Conservation (phyloP, 1,140 invertebrate genomes). For the Orius laevigatus region DNA sequence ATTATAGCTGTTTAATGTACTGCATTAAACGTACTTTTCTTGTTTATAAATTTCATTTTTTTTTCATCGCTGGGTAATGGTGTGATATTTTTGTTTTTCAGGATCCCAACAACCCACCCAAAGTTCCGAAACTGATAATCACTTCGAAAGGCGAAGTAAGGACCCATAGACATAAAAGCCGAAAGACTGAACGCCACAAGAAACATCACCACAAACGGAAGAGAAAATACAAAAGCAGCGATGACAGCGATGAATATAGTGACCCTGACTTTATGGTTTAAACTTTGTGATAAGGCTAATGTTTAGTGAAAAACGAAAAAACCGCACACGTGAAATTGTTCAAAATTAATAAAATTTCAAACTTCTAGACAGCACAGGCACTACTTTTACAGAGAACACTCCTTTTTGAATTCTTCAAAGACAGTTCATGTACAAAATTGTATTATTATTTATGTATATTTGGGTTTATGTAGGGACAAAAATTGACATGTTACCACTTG, state of each 20-base stretch:
- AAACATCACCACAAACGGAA: slow-evolving; percentile 50
- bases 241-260: slow-evolving; percentile 48
- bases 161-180: slow-evolving; percentile 36
- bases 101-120: slow-evolving; percentile 27
- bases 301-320: background rate
- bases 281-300: slow-evolving; percentile 14
- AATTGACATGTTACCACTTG: too few species aligned
- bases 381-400: too few species aligned
- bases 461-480: too few species aligned
- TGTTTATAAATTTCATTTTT: too few species aligned
- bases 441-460: too few species aligned
- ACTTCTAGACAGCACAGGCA: background rate
- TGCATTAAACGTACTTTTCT: too few species aligned
- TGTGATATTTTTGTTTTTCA: slow-evolving; percentile 6
- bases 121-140: slow-evolving; percentile 36
- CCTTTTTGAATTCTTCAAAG: too few species aligned
- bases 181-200: slow-evolving; percentile 38
- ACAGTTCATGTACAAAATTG: too few species aligned
- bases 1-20: too few species aligned
- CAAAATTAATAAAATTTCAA: background rate
- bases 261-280: slow-evolving; percentile 49
- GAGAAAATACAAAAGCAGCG: slow-evolving; percentile 38
- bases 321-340: background rate
- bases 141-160: slow-evolving; percentile 32
- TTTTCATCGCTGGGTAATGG: too few species aligned